A percentile compares a stretch with the other conserved stretches of the same genome.
Conservation (phyloP, 1,140 invertebrate genomes). For the Oscheius sp. region DNA sequence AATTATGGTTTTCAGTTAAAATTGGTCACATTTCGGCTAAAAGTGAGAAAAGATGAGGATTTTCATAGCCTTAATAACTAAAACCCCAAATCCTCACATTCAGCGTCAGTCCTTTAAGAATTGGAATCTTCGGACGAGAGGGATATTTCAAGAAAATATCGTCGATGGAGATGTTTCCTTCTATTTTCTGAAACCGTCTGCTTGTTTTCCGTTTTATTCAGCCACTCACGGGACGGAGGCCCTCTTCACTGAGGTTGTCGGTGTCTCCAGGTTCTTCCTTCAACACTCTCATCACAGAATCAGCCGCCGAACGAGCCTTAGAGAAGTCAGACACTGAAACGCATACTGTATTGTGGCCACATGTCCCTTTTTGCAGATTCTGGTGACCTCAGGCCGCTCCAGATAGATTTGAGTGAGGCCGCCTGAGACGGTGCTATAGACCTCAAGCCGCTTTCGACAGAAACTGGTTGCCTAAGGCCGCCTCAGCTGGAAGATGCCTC, state of each 20-base stretch:
- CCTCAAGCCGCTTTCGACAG: too few species aligned
- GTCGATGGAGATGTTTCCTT: slow-evolving; percentile 51
- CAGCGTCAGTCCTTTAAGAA: slow-evolving; percentile 59
- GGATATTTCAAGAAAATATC: slow-evolving; percentile 62
- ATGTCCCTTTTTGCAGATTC: too few species aligned
- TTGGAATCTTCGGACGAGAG: slow-evolving; percentile 55
- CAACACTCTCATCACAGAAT: slow-evolving; percentile 51
- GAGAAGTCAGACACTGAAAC: slow-evolving; percentile 53
- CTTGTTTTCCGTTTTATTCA: background rate
- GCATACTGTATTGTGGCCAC: too few species aligned
- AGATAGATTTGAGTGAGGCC: too few species aligned
- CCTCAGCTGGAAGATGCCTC: too few species aligned
- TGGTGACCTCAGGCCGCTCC: too few species aligned
- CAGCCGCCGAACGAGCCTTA: slow-evolving; percentile 52
- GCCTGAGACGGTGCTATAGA: too few species aligned
- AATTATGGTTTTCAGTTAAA: background rate
- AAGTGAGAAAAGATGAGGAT: background rate
- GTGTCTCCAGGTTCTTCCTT: slow-evolving; percentile 52
- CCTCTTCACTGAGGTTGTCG: slow-evolving; percentile 57
- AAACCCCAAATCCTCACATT: slow-evolving; percentile 42
- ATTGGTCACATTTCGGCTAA: background rate
- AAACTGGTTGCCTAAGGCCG: too few species aligned
- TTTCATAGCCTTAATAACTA: too few species aligned
- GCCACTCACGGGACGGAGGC: slow-evolving; percentile 47
- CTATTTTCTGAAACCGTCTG: slow-evolving; percentile 48